phyloP scores from a whole-genome alignment of 2,113 vertebrate species.

The Cepphus grylle region DNA sequence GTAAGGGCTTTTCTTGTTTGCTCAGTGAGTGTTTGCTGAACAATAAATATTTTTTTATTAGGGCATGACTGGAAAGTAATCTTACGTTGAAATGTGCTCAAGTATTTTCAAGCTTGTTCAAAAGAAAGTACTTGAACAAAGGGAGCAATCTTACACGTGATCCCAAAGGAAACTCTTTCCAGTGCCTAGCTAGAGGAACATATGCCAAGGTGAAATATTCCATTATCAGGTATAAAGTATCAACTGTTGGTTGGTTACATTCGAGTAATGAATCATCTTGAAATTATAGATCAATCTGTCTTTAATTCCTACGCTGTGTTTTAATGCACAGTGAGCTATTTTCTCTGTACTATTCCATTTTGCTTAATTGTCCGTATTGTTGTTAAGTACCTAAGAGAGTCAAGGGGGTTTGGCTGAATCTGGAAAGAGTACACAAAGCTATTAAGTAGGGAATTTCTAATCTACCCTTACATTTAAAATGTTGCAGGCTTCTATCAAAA shows the following conservation, averaged over 20 bases:
- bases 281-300: neutral
- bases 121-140: neutral
- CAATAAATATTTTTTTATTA: neutral
- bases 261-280: neutral
- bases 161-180: neutral
- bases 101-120: neutral
- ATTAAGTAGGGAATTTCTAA: neutral
- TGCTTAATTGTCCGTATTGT: neutral
- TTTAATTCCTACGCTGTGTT: neutral
- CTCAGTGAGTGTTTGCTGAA: neutral
- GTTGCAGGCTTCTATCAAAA: neutral
- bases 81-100: neutral
- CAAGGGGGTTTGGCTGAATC: neutral
- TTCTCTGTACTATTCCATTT: neutral
- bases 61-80: neutral
- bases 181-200: neutral
- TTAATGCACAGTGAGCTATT: neutral
- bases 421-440: neutral
- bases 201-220: neutral
- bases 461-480: neutral
- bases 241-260: neutral
- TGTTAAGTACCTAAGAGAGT: slow-evolving; percentile 5
- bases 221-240: neutral
- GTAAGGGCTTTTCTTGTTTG: neutral
- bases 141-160: neutral